These are phyloP conservation scores for Micromys minutus DNA, from an alignment of 2,113 vertebrate genomes.

Conservation along the genomic window DNA sequence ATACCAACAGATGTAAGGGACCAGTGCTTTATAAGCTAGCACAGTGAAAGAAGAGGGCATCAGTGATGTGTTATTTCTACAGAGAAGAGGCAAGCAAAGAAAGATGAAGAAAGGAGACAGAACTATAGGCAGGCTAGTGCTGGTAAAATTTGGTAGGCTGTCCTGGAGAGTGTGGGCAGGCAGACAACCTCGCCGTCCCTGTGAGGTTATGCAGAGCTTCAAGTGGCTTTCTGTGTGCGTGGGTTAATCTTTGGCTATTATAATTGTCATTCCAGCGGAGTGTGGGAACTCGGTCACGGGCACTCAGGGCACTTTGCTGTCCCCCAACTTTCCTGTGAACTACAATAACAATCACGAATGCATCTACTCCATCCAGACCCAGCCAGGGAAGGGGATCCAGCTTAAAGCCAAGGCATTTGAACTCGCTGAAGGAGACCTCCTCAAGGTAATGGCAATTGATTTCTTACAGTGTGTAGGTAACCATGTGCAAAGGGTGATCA, in stretches of 20 bases:
- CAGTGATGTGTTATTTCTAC: background rate
- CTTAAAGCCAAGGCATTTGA: conserved; percentile 94
- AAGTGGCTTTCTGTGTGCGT: background rate
- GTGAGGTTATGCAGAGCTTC: conserved; percentile 12
- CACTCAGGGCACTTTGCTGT: conserved; percentile 96
- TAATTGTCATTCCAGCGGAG: conserved; percentile 90
- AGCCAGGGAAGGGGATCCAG: conserved; percentile 97
- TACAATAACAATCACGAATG: conserved; percentile 98
- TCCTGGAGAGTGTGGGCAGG: background rate
- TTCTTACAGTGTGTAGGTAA: background rate
- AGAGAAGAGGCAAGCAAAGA: background rate
- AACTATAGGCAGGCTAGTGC: background rate
- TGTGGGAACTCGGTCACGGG: conserved; percentile 97
- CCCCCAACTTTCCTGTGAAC: conserved; percentile 97
- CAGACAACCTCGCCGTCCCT: background rate
- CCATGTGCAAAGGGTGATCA: rapidly evolving
- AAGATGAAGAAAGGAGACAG: background rate
- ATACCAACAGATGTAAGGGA: background rate
- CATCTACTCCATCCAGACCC: conserved; percentile 99
- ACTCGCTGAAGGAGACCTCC: conserved; percentile 93
- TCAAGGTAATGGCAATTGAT: conserved; percentile 89
- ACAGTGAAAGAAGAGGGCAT: background rate
- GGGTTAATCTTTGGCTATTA: conserved; percentile 64
- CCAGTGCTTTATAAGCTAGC: background rate
- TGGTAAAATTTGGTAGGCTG: background rate